These are phyloP conservation scores for Scatophagus argus DNA, from an alignment of 2,113 vertebrate genomes.

Conservation along the genomic window DNA sequence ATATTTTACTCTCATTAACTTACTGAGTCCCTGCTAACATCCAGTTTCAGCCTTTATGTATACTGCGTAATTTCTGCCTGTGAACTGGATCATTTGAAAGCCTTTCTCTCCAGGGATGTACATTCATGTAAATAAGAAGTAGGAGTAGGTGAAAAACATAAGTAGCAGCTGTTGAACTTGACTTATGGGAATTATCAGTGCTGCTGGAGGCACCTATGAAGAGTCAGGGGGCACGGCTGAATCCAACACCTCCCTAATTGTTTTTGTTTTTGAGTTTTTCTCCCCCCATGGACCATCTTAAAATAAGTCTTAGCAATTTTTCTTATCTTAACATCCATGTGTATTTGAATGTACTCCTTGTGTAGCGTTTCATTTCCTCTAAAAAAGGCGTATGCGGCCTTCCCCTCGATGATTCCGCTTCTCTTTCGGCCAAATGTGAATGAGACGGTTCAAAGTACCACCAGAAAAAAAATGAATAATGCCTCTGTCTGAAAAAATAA, in stretches of 20 bases:
- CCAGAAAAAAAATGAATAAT: too few species aligned
- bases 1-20: not conserved
- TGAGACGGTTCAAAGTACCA: too few species aligned
- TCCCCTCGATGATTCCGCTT: constrained; percentile 8
- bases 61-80: not conserved
- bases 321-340: too few species aligned
- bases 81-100: not conserved
- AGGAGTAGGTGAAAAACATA: not conserved
- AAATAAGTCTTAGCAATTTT: not conserved
- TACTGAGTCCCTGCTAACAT: too few species aligned
- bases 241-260: constrained; percentile 14
- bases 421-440: not conserved
- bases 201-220: constrained; percentile 17
- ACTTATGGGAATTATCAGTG: constrained; percentile 1
- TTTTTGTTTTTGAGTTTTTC: constrained; percentile 15
- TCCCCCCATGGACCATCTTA: constrained; percentile 7
- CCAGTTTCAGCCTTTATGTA: too few species aligned
- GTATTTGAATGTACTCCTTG: not conserved
- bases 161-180: constrained; percentile 9
- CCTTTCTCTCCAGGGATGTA: not conserved
- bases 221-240: constrained; percentile 8
- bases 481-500: too few species aligned
- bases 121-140: not conserved
- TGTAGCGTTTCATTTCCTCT: constrained; percentile 7
- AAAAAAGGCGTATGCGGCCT: not conserved